Base-by-base conservation (phyloP, 2,797 vertebrate genomes). In the Triplophysa bombifrons region DNA sequence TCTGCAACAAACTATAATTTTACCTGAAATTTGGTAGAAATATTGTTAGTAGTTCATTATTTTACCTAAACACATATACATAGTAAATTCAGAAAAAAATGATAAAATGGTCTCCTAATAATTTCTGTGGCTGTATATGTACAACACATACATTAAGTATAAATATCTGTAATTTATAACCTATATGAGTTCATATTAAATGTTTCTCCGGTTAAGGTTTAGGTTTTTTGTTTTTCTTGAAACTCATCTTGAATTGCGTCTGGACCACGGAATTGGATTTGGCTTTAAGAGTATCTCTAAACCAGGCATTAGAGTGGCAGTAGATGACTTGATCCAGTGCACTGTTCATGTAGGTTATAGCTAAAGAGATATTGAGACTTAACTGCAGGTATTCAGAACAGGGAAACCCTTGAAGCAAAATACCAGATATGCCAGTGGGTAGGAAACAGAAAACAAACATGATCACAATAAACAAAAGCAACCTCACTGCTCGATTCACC, bases 381-480 rank as follows among this genome's bases (percentile, higher is more conserved):
- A 84, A 38, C 0, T 74, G 27, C 0, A 9, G 53, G 4, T 89
- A 84, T 0, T 74, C 5, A 2, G 17, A 2, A 1, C 91, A 90
- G 0, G 82, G 38, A 65, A 44, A 44, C 0, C 0, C 0, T 22
- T 64, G 61, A 20, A 91, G 69, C 60, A 48, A 82, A 0, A 88
- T 84, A 2, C 94, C 91, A 0, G 90, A 90, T 9, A 89, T 9
- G 22, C 91, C 81, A 1, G 84, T 83, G 5, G 92, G 91, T 83
- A 93, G 80, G 78, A 94, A 95, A 76, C 89, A 94, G 48, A 94
- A 4, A 61, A 90, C 66, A 20, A 94, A 94, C 69, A 94, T 89
- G 0, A 67, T 0, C 0, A 81, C 78, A 56, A 92, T 86, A 60
- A 85, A 38, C 25, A 79, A 13, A 34, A 92, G 86, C 13, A 90